Percentiles rank a stretch among this genome's conserved stretches.
phyloP scores from a whole-genome alignment of 2,888 invertebrate species.

The Ypsolopha scabrella region DNA sequence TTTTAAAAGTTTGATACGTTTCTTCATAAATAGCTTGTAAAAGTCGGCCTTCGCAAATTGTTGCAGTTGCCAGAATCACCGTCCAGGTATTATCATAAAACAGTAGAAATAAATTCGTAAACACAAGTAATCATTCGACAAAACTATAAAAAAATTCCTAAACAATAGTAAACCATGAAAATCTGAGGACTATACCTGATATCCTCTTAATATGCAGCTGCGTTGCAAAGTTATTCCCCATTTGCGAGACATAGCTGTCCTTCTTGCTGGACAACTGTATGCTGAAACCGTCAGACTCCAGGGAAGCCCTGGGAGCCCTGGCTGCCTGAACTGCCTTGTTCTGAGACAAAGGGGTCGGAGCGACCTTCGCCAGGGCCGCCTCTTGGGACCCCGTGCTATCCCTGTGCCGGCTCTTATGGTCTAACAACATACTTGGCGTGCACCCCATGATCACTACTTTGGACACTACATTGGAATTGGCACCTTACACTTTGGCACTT shows the following conservation, averaged over 20 bases:
- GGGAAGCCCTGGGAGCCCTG: slow-evolving; percentile 55
- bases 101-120: too few relatives aligned
- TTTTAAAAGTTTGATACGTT: too few relatives aligned
- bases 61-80: too few relatives aligned
- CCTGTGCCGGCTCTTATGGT: slow-evolving; percentile 70
- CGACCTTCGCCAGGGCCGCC: slow-evolving; percentile 56
- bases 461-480: slow-evolving; percentile 49
- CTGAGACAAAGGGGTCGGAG: slow-evolving; percentile 47
- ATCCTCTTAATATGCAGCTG: slow-evolving; percentile 64
- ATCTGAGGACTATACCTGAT: slow-evolving; percentile 37
- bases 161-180: too few relatives aligned
- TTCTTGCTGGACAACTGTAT: slow-evolving; percentile 62
- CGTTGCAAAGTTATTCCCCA: slow-evolving; percentile 66
- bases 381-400: slow-evolving; percentile 66
- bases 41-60: too few relatives aligned
- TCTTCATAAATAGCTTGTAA: too few relatives aligned
- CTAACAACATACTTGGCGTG: slow-evolving; percentile 73
- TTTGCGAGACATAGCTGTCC: slow-evolving; percentile 66
- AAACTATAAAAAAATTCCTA: too few relatives aligned
- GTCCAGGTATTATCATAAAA: too few relatives aligned
- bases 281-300: slow-evolving; percentile 65
- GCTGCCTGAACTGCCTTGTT: slow-evolving; percentile 59
- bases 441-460: slow-evolving; percentile 64
- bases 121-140: too few relatives aligned
- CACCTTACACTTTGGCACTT: slow-evolving; percentile 31